A percentile compares a stretch with the other conserved stretches of the same genome.
Evolutionary conservation across 2,888 invertebrate genomes (phyloP).

Genomic region (Morpho helenor): DNA sequence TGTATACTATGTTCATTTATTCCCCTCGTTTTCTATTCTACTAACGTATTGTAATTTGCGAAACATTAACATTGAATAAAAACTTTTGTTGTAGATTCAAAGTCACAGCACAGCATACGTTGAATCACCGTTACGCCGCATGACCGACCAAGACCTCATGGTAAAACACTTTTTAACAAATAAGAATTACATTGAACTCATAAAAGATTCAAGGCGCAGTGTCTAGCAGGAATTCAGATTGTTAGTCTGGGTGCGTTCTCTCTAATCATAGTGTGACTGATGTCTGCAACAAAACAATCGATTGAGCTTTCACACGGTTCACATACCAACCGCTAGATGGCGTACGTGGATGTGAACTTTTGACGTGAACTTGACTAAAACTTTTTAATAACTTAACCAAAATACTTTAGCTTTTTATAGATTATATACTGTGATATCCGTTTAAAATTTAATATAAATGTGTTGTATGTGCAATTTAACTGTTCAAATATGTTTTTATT

Average conservation of each 20-base stretch:
- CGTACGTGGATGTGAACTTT: conserved; percentile 66
- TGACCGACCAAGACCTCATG: conserved; percentile 51
- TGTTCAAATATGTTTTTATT: conserved; percentile 33
- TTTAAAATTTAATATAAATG: conserved; percentile 35
- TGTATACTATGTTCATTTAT: not conserved
- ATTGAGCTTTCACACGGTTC: conserved; percentile 59
- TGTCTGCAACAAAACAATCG: conserved; percentile 48
- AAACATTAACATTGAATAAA: no score
- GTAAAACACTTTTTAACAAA: conserved; percentile 49
- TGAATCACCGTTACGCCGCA: conserved; percentile 39
- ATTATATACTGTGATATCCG: conserved; percentile 57
- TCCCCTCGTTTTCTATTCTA: not conserved
- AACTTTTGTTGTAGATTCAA: conserved; percentile 30
- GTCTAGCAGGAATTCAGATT: conserved; percentile 32
- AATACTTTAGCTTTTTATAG: conserved; percentile 70
- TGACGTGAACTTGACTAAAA: conserved; percentile 76
- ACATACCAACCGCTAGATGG: conserved; percentile 64
- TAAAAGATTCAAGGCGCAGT: conserved; percentile 38
- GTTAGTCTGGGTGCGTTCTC: conserved; percentile 47
- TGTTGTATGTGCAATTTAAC: conserved; percentile 4
- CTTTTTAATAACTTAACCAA: conserved; percentile 72
- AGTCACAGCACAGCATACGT: conserved; percentile 8
- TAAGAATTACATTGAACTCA: conserved; percentile 46
- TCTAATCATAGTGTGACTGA: conserved; percentile 28
- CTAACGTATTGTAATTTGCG: not conserved